Base-by-base conservation (phyloP, 2,797 vertebrate species). In the Xenopus petersii region DNA sequence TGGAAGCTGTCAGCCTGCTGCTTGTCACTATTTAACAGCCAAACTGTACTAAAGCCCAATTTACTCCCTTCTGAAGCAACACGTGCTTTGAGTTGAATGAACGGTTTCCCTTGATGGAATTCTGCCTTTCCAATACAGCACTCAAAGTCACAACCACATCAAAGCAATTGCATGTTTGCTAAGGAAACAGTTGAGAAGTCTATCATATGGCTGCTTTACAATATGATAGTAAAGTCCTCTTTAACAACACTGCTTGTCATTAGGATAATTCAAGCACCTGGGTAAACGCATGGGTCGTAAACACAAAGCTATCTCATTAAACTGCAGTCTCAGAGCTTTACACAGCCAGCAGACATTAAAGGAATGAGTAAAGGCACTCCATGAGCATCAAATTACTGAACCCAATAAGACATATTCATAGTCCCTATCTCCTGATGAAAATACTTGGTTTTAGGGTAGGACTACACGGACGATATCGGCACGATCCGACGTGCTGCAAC, bases 351-450 rank as follows among this genome's bases (percentile, higher is more conserved):
- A 16, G 2, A 17, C 15, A 56, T 56, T 16, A 56, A 56, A 17
- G 54, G 26, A 30, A 75, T 33, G 58, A 47, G 73, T 56, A 59
- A 9, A 9, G 8, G 36, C 36, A 42, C 36, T 42, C 68, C 66
- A 30, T 30, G 4, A 30, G 26, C 26, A 30, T 30, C 26, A 75
- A 69, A 63, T 63, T 56, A 68, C 73, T 67, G 58, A 56, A 56
- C 13, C 12, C 66, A 55, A 64, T 51, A 1, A 8, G 47, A 56
- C 49, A n/a, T 21, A 67, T 68, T 63, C 26, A 12, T 58, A 5
- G 66, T 30, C 66, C 69, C 60, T 17, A 70, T 75, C 59, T 30
- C 60, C 49, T 69, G 17, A 26, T 70, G 61, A 33, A 60, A 75
- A 47, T 10, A 49, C n/a, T 64, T 48, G 64, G 49, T 13, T 42